Percentiles rank a stretch among this genome's conserved stretches.
Evolutionary conservation across 2,888 invertebrate species (phyloP).

Genomic region (Parapristionchus giblindavisi): DNA sequence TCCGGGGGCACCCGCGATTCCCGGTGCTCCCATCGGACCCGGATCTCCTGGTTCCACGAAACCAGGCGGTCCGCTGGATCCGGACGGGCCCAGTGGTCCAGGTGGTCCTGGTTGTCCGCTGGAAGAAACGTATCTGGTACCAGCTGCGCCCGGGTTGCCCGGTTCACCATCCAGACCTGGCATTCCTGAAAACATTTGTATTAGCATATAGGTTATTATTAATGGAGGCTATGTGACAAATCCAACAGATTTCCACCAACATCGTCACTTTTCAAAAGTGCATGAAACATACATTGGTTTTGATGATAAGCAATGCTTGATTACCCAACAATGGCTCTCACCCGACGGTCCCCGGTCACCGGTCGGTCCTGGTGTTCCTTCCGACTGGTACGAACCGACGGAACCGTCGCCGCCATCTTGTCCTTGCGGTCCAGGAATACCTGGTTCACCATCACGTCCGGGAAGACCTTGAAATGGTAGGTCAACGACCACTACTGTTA

Average conservation of each 20-base stretch:
- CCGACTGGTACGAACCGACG: not conserved
- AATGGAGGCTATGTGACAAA: not conserved
- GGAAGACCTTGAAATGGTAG: not conserved
- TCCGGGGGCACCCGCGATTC: not conserved
- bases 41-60: not conserved
- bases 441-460: constrained; percentile 5
- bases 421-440: constrained; percentile 30
- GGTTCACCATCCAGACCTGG: constrained; percentile 1
- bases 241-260: not conserved
- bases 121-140: not conserved
- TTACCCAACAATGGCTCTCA: not conserved
- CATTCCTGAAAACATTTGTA: not conserved
- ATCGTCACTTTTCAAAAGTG: no score
- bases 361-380: constrained; percentile 14
- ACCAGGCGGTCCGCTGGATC: not conserved
- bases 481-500: no score
- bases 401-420: not conserved
- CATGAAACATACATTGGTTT: no score
- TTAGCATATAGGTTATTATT: not conserved
- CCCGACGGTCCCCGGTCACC: not conserved
- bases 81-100: not conserved
- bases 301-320: no score
- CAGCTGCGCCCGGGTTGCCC: not conserved
- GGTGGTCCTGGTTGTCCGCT: constrained; percentile 14
- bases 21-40: constrained; percentile 2